These are phyloP conservation scores for Scaptomyza caliginosa DNA, from an alignment of 2,888 invertebrate genomes.

Conservation along the genomic window DNA sequence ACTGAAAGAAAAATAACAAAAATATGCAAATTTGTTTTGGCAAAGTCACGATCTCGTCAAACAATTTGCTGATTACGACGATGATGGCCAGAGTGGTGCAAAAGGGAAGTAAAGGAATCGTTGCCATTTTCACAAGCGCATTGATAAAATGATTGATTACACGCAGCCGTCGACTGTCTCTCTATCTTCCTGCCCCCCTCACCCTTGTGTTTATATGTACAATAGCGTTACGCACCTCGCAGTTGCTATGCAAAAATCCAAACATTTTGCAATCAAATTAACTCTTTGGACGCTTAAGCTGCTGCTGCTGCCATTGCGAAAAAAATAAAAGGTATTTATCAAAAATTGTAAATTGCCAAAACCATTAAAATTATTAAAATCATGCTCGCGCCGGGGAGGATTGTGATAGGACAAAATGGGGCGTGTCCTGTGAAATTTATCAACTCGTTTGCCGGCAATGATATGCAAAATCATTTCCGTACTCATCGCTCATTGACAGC, in stretches of 20 bases:
- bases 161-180: constrained; percentile 65
- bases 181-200: background rate
- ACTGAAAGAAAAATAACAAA: constrained; percentile 68
- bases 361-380: constrained; percentile 83
- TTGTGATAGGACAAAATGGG: constrained; percentile 40
- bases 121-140: constrained; percentile 79
- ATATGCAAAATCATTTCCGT: constrained; percentile 71
- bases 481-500: constrained; percentile 29
- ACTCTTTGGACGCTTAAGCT: constrained; percentile 75
- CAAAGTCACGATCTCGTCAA: constrained; percentile 76
- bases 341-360: constrained; percentile 80
- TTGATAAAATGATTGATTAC: constrained; percentile 82
- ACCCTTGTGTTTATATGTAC: background rate
- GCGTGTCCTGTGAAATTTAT: constrained; percentile 74
- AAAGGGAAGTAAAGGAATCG: constrained; percentile 57
- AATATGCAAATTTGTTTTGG: constrained; percentile 77
- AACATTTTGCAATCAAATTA: constrained; percentile 80
- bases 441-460: constrained; percentile 57
- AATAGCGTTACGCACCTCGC: constrained; percentile 9
- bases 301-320: constrained; percentile 44
- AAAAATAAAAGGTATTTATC: constrained; percentile 76
- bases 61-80: constrained; percentile 79
- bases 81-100: background rate
- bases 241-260: constrained; percentile 57
- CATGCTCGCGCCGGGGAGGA: constrained; percentile 57